Conservation (phyloP, 2,888 invertebrate genomes). For the Trissonchulus latispiculum region DNA sequence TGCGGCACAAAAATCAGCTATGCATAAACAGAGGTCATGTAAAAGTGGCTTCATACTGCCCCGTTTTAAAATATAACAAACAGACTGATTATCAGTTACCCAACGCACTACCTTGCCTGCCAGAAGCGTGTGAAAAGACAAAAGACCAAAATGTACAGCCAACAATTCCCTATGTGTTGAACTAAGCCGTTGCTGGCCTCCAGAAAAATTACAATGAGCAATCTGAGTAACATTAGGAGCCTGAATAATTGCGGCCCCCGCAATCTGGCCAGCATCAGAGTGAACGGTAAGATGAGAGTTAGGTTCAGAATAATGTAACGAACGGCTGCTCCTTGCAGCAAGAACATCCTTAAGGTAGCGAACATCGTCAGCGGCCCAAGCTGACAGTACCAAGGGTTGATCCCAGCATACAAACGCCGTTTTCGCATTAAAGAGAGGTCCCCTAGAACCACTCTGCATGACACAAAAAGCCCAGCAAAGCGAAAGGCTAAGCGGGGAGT, state of each 20-base stretch:
- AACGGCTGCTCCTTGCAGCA: neutral
- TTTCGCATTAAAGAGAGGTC: neutral
- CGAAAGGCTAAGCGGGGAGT: neutral
- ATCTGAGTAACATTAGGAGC: neutral
- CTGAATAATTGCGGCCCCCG: neutral
- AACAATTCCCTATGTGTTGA: neutral
- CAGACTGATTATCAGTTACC: too few species aligned
- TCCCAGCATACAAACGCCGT: constrained; percentile 5
- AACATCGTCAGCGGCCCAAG: neutral
- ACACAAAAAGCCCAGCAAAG: neutral
- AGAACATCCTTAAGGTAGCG: neutral
- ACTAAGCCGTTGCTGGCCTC: neutral
- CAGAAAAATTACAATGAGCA: neutral
- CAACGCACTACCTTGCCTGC: too few species aligned
- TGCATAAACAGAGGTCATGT: too few species aligned
- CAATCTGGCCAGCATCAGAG: neutral
- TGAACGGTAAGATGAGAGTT: neutral
- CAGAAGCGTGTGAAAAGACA: too few species aligned
- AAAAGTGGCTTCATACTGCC: too few species aligned
- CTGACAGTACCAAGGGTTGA: neutral
- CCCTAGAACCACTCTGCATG: neutral
- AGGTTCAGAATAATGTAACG: neutral
- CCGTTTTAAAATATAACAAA: too few species aligned
- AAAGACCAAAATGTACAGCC: neutral
- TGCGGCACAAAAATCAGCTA: too few species aligned